phyloP scores from a whole-genome alignment of 2,113 vertebrate genomes.

The Vulpes ferrilata region DNA sequence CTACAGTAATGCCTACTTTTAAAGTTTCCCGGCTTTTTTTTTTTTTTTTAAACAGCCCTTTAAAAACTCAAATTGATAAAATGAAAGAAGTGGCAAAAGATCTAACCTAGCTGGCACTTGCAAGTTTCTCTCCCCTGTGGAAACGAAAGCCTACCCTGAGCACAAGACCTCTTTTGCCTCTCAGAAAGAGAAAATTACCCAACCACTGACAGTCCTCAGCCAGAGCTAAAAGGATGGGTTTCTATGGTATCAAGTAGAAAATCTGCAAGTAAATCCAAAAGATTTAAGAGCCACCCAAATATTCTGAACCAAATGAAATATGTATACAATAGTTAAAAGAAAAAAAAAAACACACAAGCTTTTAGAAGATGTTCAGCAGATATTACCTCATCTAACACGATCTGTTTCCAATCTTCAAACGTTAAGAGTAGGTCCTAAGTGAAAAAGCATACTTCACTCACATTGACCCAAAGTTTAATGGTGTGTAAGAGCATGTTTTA shows the following conservation, averaged over 20 bases:
- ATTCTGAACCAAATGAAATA: slow-evolving; percentile 57
- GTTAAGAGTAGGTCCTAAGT: slow-evolving; percentile 22
- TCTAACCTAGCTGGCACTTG: slow-evolving; percentile 85
- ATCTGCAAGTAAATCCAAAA: slow-evolving; percentile 60
- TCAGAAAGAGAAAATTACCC: slow-evolving; percentile 45
- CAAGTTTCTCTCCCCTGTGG: slow-evolving; percentile 75
- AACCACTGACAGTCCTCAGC: slow-evolving; percentile 38
- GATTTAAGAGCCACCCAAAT: slow-evolving; percentile 66
- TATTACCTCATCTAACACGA: slow-evolving; percentile 33
- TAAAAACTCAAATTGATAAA: slow-evolving; percentile 82
- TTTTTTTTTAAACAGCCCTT: slow-evolving; percentile 78
- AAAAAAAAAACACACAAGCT: background rate
- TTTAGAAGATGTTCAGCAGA: slow-evolving; percentile 56
- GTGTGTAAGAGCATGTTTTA: slow-evolving; percentile 34
- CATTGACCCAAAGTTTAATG: slow-evolving; percentile 3
- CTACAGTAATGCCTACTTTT: slow-evolving; percentile 85
- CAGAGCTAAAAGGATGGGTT: slow-evolving; percentile 63
- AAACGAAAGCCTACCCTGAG: slow-evolving; percentile 79
- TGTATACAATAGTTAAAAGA: slow-evolving; percentile 28
- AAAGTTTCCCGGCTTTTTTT: slow-evolving; percentile 86
- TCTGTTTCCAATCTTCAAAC: slow-evolving; percentile 64
- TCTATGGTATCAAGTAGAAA: slow-evolving; percentile 57
- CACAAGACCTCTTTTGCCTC: slow-evolving; percentile 76
- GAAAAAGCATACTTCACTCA: slow-evolving; percentile 57
- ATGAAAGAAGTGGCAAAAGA: slow-evolving; percentile 79